phyloP scores from a whole-genome alignment of 2,888 invertebrate species.

The Pollenia labialis region DNA sequence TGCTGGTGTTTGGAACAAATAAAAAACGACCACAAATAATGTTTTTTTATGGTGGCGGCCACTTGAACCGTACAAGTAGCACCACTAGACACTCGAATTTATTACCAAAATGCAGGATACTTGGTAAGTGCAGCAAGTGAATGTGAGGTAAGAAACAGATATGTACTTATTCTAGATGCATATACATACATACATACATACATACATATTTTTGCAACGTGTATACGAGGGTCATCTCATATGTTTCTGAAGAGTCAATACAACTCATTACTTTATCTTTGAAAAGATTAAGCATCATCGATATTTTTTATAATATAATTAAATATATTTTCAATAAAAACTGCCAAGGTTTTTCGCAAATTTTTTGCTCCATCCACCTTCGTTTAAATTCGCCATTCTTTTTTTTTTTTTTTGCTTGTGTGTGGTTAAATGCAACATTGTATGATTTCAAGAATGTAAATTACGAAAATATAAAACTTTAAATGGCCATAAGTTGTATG shows the following conservation, averaged over 20 bases:
- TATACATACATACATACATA: slow-evolving; percentile 4
- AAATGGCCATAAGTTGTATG: slow-evolving; percentile 69
- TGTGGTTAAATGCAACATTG: slow-evolving; percentile 20
- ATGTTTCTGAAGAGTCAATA: background rate
- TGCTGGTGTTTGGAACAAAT: background rate
- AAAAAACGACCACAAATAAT: slow-evolving; percentile 49
- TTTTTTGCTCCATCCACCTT: background rate
- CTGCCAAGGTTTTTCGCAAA: background rate
- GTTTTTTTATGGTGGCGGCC: slow-evolving; percentile 64
- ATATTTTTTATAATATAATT: no score
- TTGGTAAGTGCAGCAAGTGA: slow-evolving; percentile 17
- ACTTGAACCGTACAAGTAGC: slow-evolving; percentile 68
- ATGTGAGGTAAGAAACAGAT: slow-evolving; percentile 28
- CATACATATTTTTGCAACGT: background rate
- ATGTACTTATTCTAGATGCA: slow-evolving; percentile 7
- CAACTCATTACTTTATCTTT: no score
- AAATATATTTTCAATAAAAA: no score
- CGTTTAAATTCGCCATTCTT: background rate
- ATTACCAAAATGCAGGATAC: slow-evolving; percentile 42
- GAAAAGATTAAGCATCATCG: no score
- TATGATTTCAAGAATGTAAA: slow-evolving; percentile 20
- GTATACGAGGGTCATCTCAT: background rate
- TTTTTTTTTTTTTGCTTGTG: background rate
- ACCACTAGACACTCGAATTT: slow-evolving; percentile 68
- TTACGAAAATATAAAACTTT: slow-evolving; percentile 46